Conservation (phyloP, 1,140 invertebrate genomes). For the Potamilus streckersoni region DNA sequence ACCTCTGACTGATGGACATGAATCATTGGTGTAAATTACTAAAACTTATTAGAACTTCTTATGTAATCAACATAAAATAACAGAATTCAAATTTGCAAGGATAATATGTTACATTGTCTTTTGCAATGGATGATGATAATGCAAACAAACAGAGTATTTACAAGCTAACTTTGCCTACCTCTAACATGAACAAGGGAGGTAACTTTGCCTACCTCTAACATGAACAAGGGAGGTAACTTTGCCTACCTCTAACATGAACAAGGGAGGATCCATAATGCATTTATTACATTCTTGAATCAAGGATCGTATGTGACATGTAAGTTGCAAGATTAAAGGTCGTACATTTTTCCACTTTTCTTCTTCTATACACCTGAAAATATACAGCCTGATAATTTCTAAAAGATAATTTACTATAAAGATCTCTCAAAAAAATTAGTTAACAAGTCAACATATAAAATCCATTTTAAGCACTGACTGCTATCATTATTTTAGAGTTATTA, state of each 20-base stretch:
- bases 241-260: slow-evolving; percentile 53
- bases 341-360: slow-evolving; percentile 48
- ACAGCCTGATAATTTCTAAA: background rate
- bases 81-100: background rate
- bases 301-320: slow-evolving; percentile 60
- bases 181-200: background rate
- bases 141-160: background rate
- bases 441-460: too few relatives aligned
- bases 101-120: background rate
- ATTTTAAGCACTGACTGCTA: too few relatives aligned
- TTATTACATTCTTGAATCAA: slow-evolving; percentile 58
- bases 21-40: background rate
- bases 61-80: background rate
- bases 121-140: background rate
- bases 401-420: background rate
- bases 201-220: background rate
- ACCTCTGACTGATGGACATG: too few relatives aligned
- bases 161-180: too few relatives aligned
- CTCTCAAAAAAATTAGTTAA: too few relatives aligned
- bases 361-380: slow-evolving; percentile 48
- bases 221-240: background rate
- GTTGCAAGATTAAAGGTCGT: slow-evolving; percentile 36
- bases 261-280: slow-evolving; percentile 61
- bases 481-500: too few relatives aligned
- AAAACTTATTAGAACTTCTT: background rate